Base-by-base conservation (phyloP, 2,113 vertebrate species). In the Podiceps cristatus region DNA sequence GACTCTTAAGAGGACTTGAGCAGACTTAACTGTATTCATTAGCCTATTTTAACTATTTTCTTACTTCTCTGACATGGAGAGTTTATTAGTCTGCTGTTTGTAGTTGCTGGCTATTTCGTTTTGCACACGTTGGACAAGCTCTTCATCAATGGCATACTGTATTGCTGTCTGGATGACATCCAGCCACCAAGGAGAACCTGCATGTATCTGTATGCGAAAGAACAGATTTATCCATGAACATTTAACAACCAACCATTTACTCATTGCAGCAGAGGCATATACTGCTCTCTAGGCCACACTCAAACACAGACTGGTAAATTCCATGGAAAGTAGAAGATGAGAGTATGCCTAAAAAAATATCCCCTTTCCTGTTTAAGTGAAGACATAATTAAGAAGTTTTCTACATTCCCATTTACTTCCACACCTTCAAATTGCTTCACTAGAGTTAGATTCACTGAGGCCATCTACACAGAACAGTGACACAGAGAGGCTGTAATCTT, bases 1-100 rank as follows among this genome's bases (percentile, higher is more conserved):
- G 96, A 91, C 5, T 17, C 22, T 6, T 63, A 24, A 88, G 19
- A 90, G 28, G 23, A 78, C 27, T 16, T 74, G 40, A 76, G 14
- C 12, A 77, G 19, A 93, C 33, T 45, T 74, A 75, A 74, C 20
- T 35, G 28, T 23, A 60, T 66, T 42, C 71, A 49, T 69, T 55
- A 91, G 19, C 40, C 9, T 94, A 35, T 63, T 96, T 74, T 93
- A 90, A 33, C 58, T 88, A 58, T 83, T 92, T 60, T 73, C 98
- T 98, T 99, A 99, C 99, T 99, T 99, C 94, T 99, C 99, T 93
- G 99, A 99, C 99, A 99, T 99, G 93, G 99, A 99, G 62, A 99
- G 96, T 94, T 99, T 99, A 98, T 96, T 98, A 19, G 96, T 98
- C 95, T 99, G 98, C 86, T 99, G 99, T 89, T 99, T 99, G 97